Percentiles rank a stretch among this genome's conserved stretches.
phyloP scores from a whole-genome alignment of 1,140 invertebrate genomes.

The Tenebrio molitor region DNA sequence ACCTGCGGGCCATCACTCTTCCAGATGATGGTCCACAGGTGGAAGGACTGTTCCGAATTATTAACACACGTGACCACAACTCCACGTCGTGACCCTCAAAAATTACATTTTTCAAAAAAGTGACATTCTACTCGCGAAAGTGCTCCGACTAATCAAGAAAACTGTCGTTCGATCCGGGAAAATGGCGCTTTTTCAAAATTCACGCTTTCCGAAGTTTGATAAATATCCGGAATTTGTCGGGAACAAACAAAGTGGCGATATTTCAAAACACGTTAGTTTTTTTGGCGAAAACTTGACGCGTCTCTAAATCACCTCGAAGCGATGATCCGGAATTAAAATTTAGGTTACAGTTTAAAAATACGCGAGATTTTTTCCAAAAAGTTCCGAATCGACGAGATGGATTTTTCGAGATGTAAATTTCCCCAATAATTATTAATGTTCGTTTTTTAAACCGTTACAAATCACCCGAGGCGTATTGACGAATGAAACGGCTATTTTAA shows the following conservation, averaged over 20 bases:
- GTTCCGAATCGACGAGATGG: no score
- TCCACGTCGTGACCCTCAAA: no score
- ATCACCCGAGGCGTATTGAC: neutral
- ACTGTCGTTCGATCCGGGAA: no score
- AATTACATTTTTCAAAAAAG: constrained; percentile 13
- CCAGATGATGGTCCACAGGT: constrained; percentile 5
- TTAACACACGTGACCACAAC: constrained; percentile 17
- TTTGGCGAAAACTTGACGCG: no score
- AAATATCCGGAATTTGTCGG: constrained; percentile 7
- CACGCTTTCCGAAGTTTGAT: no score
- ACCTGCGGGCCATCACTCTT: constrained; percentile 6
- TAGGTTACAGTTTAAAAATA: constrained; percentile 3
- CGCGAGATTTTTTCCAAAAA: neutral
- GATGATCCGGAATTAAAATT: neutral
- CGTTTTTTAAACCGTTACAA: neutral
- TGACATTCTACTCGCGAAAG: no score
- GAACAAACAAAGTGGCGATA: neutral
- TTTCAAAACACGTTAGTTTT: neutral
- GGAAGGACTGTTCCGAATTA: neutral
- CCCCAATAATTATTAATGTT: neutral
- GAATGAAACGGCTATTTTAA: constrained; percentile 18
- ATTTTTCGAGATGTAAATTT: neutral
- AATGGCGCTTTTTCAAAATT: no score
- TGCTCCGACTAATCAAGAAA: no score
- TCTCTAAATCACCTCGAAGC: no score